Evolutionary conservation across 2,888 invertebrate genomes (phyloP), one percentile per base, ranked within the genome.

Genomic region (Coremacera marginata): DNA sequence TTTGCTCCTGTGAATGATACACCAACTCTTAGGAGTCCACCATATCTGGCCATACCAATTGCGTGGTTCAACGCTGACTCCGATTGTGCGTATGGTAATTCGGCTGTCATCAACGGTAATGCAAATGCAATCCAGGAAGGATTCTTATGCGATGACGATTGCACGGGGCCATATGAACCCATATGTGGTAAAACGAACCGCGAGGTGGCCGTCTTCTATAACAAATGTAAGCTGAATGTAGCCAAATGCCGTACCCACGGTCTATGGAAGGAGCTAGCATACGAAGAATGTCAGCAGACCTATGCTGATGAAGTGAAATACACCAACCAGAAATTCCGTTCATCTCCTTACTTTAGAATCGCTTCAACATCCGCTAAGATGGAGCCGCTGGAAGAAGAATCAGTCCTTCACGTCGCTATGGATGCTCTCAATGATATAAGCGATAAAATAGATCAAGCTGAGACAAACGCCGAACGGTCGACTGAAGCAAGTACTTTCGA

Each of bases 201-300:
- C 31, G 87, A 87, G 76, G 83, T 87, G 25, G 87, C 87, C 0
- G 86, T 87, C 0, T 87, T 87, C 80, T 87, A 87, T 71, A 87
- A 86, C 78, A 83, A 84, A 62, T 87, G 87, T 79, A 87, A 87
- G 72, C 75, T 87, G 60, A 84, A 83, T 79, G 86, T 87, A 72
- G 87, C 87, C 80, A 87, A 87, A 77, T 87, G 87, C 22, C 86
- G 87, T 65, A 85, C 85, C 3, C 88, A 87, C 70, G 87, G 87
- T 3, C 80, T 84, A 9, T 87, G 87, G 87, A 77, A 79, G 3
- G 87, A 86, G 37, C 74, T 84, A 5, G 31, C 83, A 14, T 86
- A 83, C 71, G 82, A 81, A 22, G 83, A 85, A 60, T 87, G 87
- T 79, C 80, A 84, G 78, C 79, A 81, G 22, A 80, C 78, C 5